These are phyloP conservation scores for Clavelina lepadiformis DNA, from an alignment of 23 tunicate genomes.

Conservation along the genomic window DNA sequence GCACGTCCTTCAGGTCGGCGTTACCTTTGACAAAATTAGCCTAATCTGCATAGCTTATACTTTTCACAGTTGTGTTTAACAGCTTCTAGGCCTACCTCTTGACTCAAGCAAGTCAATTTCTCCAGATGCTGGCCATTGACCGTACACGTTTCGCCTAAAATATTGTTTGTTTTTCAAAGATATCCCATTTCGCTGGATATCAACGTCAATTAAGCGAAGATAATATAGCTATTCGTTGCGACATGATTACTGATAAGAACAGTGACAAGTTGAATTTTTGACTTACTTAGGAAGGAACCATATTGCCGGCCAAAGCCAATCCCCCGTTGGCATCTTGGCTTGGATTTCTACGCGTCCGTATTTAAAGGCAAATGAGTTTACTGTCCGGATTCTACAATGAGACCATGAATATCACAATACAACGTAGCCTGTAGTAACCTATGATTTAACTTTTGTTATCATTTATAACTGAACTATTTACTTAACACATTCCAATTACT, in stretches of 20 bases:
- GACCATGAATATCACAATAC: too few relatives aligned
- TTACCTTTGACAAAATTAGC: too few relatives aligned
- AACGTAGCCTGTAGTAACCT: too few relatives aligned
- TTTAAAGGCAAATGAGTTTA: conserved; percentile 54
- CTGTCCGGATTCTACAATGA: conserved; percentile 77
- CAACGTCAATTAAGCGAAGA: too few relatives aligned
- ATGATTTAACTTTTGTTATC: too few relatives aligned
- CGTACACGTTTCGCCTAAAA: conserved; percentile 48
- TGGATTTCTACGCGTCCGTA: conserved; percentile 64
- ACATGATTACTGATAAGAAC: too few relatives aligned
- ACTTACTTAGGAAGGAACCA: conserved; percentile 79
- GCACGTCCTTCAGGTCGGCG: conserved; percentile 31
- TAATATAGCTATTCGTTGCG: too few relatives aligned
- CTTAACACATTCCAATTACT: too few relatives aligned
- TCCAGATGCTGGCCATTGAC: conserved; percentile 92
- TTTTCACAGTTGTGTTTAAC: neutral
- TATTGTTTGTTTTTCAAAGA: neutral
- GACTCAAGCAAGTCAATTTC: conserved; percentile 82
- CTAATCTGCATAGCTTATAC: too few relatives aligned
- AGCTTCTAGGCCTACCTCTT: conserved; percentile 27
- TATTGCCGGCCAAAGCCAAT: conserved; percentile 93
- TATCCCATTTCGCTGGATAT: neutral
- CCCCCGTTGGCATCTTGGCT: conserved; percentile 88
- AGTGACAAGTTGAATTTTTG: neutral
- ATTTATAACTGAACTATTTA: too few relatives aligned